Evolutionary conservation across 1,140 invertebrate genomes (phyloP).

Genomic region (Oryctes rhinoceros): DNA sequence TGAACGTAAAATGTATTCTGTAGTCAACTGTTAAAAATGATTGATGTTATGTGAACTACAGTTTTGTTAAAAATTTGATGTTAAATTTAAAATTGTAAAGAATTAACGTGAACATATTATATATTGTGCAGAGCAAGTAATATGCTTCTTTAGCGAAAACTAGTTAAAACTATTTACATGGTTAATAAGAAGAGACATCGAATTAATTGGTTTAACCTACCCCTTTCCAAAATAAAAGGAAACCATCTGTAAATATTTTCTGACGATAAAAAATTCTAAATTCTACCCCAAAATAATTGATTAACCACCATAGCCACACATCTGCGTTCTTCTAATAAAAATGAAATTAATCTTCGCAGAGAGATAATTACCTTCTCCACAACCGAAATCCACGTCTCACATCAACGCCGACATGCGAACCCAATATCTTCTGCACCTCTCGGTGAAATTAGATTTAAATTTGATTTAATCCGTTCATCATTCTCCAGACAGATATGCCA

Average conservation of each 20-base stretch:
- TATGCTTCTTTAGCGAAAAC: too few species aligned
- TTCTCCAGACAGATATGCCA: background rate
- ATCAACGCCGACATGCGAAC: constrained; percentile 12
- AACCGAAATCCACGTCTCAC: constrained; percentile 1
- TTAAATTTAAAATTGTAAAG: too few species aligned
- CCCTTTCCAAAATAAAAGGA: too few species aligned
- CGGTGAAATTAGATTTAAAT: constrained; percentile 23
- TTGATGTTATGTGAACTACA: too few species aligned
- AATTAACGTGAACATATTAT: too few species aligned
- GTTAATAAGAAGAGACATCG: too few species aligned
- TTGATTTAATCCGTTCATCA: constrained; percentile 30
- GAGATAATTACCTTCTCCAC: background rate
- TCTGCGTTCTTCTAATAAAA: constrained; percentile 8
- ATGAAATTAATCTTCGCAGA: background rate
- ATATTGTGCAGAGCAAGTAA: too few species aligned
- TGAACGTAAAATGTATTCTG: too few species aligned
- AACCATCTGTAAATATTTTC: background rate
- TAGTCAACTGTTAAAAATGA: too few species aligned
- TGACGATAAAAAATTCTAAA: background rate
- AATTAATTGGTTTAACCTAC: too few species aligned
- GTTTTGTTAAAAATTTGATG: too few species aligned
- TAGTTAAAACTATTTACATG: too few species aligned
- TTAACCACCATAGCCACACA: background rate
- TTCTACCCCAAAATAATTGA: background rate
- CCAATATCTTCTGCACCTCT: background rate